Evolutionary conservation across 2,888 invertebrate genomes (phyloP).

Genomic region (Cryptops parisi): DNA sequence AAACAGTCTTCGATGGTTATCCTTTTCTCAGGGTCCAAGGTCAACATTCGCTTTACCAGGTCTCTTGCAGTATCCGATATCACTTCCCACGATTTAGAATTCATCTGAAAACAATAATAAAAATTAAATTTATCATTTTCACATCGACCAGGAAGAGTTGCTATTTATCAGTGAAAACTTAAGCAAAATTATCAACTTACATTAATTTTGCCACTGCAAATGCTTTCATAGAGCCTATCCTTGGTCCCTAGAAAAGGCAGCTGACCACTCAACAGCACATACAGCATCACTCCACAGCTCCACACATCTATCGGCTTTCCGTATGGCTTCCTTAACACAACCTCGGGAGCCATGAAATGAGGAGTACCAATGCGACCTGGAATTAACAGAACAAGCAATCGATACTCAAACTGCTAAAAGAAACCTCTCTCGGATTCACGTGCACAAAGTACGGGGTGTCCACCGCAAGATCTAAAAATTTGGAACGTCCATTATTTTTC

Average conservation of each 20-base stretch:
- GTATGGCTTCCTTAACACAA: constrained; percentile 76
- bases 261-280: constrained; percentile 82
- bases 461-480: too few species aligned
- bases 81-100: constrained; percentile 75
- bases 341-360: constrained; percentile 97
- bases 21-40: constrained; percentile 77
- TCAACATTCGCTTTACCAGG: constrained; percentile 81
- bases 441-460: too few species aligned
- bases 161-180: too few species aligned
- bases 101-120: constrained; percentile 46
- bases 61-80: constrained; percentile 93
- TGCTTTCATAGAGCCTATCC: constrained; percentile 79
- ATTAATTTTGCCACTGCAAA: constrained; percentile 67
- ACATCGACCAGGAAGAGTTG: neutral
- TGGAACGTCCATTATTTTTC: too few species aligned
- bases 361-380: constrained; percentile 87
- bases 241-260: constrained; percentile 92
- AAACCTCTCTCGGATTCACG: too few species aligned
- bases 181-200: too few species aligned
- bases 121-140: neutral
- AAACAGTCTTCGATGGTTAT: constrained; percentile 91
- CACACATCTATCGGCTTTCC: constrained; percentile 91
- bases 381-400: too few species aligned
- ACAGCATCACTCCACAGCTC: constrained; percentile 90
- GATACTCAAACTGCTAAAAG: too few species aligned